A percentile compares a stretch with the other conserved stretches of the same genome.
Conservation (phyloP, 2,888 invertebrate species). For the Baronia brevicornis region DNA sequence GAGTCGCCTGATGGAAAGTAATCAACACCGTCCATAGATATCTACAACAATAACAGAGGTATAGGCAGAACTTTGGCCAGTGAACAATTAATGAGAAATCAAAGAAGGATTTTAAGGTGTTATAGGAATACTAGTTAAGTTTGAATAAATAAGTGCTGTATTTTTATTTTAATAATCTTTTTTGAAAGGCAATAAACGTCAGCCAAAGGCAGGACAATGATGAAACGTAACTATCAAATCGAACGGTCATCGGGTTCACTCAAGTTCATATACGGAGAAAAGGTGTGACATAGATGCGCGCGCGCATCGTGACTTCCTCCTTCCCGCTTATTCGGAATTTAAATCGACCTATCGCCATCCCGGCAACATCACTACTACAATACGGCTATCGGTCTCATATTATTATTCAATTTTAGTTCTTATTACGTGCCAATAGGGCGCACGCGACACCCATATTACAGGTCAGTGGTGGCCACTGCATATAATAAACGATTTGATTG, state of each 20-base stretch:
- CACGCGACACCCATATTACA: slow-evolving; percentile 11
- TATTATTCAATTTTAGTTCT: slow-evolving; percentile 32
- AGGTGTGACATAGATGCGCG: slow-evolving; percentile 67
- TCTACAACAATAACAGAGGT: too few species aligned
- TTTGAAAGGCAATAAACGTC: too few species aligned
- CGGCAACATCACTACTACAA: slow-evolving; percentile 29
- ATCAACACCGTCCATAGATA: too few species aligned
- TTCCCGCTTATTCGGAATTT: slow-evolving; percentile 73
- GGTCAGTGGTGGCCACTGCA: slow-evolving; percentile 33
- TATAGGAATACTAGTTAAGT: too few species aligned
- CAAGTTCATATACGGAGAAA: slow-evolving; percentile 69
- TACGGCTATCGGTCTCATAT: slow-evolving; percentile 19
- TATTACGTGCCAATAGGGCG: slow-evolving; percentile 36
- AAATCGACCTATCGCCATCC: slow-evolving; percentile 67
- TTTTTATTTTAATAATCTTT: too few species aligned
- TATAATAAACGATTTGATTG: slow-evolving; percentile 68
- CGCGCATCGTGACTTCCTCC: slow-evolving; percentile 66
- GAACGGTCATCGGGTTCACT: slow-evolving; percentile 47
- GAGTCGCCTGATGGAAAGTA: too few species aligned
- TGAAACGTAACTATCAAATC: slow-evolving; percentile 35
- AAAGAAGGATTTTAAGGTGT: too few species aligned
- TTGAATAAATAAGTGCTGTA: too few species aligned
- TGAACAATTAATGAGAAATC: too few species aligned
- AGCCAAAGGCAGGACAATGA: slow-evolving; percentile 31
- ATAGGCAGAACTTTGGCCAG: too few species aligned